Evolutionary conservation across 2,113 vertebrate species (phyloP), one percentile per base, ranked within the genome.

Genomic region (Falco punctatus): DNA sequence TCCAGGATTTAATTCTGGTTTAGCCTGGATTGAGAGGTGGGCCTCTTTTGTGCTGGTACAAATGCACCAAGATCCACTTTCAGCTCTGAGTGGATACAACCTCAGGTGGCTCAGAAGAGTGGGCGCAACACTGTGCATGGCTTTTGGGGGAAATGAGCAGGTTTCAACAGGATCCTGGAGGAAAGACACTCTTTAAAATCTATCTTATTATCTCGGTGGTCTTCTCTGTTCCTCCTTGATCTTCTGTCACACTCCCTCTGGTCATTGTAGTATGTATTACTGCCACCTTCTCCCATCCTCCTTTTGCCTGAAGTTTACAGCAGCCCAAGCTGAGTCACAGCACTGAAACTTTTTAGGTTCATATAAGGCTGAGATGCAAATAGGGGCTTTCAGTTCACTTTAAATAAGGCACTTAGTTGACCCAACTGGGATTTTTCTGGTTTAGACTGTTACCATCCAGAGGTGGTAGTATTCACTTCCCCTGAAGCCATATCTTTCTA

Each of bases 161-260:
- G 3, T 78, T 89, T 93, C 65, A n/a, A 6, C 54, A 79, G 61
- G 42, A 78, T 86, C 62, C 28, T 59, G 28, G 32, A 58, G 55
- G 23, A 86, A 28, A 52, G 32, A 51, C 42, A 4, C 12, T 51
- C 18, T 78, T 89, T 30, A 55, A 88, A 71, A 80, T 9, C 4
- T 13, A 9, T n/a, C 3, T 18, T 67, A 1, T 2, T 49, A 5
- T 33, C 35, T 46, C 57, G 18, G n/a, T 58, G 20, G 10, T 67
- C 17, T 38, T 27, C 15, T 8, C 19, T 62, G 21, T 49, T 46
- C 30, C n/a, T 75, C 51, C 22, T 55, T 14, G 46, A 1, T 78
- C 46, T 88, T 81, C 46, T 30, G 74, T 51, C 44, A 86, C 33
- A 42, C 72, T 93, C 72, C 65, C 42, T 78, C 82, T 94, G 74